phyloP scores from a whole-genome alignment of 2,797 vertebrate species.

The Tragopan temminckii region DNA sequence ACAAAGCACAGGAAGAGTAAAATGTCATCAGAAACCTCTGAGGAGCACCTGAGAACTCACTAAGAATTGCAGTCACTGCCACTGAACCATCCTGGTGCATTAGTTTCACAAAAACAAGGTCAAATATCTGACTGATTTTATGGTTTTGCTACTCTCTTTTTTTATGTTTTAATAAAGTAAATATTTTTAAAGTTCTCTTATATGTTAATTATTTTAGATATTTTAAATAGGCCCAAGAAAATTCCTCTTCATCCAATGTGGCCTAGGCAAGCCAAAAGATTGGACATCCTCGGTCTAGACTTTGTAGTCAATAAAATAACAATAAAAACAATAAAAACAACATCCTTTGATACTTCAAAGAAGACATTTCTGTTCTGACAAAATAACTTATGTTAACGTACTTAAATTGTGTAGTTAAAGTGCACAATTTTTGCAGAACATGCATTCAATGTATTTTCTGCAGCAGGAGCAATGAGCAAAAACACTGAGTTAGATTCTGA shows the following conservation, averaged over 20 bases:
- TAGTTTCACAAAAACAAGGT: background rate
- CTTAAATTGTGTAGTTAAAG: background rate
- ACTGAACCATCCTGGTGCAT: background rate
- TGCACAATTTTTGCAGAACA: background rate
- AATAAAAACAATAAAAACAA: background rate
- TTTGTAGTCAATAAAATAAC: background rate
- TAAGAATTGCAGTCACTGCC: background rate
- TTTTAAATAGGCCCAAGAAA: background rate
- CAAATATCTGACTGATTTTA: background rate
- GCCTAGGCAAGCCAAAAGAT: background rate
- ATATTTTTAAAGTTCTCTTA: background rate
- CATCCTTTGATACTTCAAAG: background rate
- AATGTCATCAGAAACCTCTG: no score
- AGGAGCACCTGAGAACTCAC: background rate
- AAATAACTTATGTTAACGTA: background rate
- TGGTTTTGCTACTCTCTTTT: background rate
- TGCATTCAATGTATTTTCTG: background rate
- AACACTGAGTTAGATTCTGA: background rate
- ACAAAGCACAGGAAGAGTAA: no score
- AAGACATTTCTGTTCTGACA: background rate
- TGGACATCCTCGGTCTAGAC: background rate
- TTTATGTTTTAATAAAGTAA: background rate
- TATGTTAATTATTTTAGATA: background rate
- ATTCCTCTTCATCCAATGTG: background rate
- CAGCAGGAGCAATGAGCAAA: background rate